Evolutionary conservation across 1,140 invertebrate species (phyloP).

Genomic region (Homalodisca vitripennis): DNA sequence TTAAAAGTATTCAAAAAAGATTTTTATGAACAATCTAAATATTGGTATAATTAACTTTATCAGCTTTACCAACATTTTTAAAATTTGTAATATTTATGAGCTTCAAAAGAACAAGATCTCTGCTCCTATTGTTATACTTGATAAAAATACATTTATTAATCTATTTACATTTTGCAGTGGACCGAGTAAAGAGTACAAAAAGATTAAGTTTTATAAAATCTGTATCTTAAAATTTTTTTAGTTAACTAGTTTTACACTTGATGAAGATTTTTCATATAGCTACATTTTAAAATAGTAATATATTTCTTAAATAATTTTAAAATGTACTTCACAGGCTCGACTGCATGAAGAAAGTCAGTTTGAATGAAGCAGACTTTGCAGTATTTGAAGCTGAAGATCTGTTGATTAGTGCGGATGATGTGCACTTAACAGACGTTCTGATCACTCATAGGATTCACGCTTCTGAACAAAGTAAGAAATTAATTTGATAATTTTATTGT

Average conservation of each 20-base stretch:
- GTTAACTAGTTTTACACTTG: not conserved
- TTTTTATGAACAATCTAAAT: too few species aligned
- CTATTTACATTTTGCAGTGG: not conserved
- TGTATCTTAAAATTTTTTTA: not conserved
- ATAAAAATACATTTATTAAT: not conserved
- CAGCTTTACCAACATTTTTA: too few species aligned
- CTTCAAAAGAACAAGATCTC: too few species aligned
- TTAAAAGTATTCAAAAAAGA: too few species aligned
- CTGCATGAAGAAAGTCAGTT: slow-evolving; percentile 71
- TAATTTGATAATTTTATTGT: too few species aligned
- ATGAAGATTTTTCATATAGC: not conserved
- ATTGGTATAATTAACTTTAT: too few species aligned
- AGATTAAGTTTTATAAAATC: not conserved
- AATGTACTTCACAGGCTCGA: slow-evolving; percentile 56
- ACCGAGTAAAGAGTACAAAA: not conserved
- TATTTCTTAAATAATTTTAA: not conserved
- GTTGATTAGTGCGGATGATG: slow-evolving; percentile 24
- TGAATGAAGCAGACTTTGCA: slow-evolving; percentile 75
- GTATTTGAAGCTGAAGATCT: slow-evolving; percentile 76
- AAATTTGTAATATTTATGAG: too few species aligned
- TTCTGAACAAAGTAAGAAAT: not conserved
- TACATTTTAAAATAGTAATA: not conserved
- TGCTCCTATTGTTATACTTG: too few species aligned
- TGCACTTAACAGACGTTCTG: slow-evolving; percentile 15
- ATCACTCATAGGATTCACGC: slow-evolving; percentile 23